These are phyloP conservation scores for Alviniconcha marisindica DNA, from an alignment of 1,140 invertebrate species.

Conservation along the genomic window DNA sequence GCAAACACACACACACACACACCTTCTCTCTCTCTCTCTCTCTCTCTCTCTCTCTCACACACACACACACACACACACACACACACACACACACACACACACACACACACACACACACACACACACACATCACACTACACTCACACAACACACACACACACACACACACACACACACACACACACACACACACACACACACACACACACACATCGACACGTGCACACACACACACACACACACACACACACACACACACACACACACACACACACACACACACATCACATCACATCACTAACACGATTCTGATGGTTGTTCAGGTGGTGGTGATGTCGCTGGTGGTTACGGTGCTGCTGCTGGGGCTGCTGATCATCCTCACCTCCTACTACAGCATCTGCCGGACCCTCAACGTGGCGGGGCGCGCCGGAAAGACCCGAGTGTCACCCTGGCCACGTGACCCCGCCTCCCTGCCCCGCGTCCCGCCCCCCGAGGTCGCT, in stretches of 20 bases:
- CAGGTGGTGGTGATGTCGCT: conserved; percentile 46
- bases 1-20: not conserved
- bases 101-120: not conserved
- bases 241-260: conserved; percentile 25
- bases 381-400: conserved; percentile 61
- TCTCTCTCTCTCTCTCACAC: too few relatives aligned
- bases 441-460: conserved; percentile 50
- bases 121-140: not conserved
- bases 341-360: conserved; percentile 43
- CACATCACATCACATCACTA: too few relatives aligned
- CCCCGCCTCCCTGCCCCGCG: conserved; percentile 39
- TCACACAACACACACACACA: too few relatives aligned
- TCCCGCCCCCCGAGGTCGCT: not conserved
- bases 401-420: conserved; percentile 52
- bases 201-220: not conserved
- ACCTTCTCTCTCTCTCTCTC: not conserved
- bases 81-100: not conserved
- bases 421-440: conserved; percentile 47
- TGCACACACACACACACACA: conserved; percentile 8
- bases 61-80: not conserved
- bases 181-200: too few relatives aligned
- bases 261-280: conserved; percentile 25
- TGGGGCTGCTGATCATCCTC: conserved; percentile 49
- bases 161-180: too few relatives aligned
- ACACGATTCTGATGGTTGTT: too few relatives aligned